Evolutionary conservation across 37 sponge, comb jelly and placozoan species (phyloP), one percentile per base, ranked within the genome.

Genomic region (Oopsacas minuta): DNA sequence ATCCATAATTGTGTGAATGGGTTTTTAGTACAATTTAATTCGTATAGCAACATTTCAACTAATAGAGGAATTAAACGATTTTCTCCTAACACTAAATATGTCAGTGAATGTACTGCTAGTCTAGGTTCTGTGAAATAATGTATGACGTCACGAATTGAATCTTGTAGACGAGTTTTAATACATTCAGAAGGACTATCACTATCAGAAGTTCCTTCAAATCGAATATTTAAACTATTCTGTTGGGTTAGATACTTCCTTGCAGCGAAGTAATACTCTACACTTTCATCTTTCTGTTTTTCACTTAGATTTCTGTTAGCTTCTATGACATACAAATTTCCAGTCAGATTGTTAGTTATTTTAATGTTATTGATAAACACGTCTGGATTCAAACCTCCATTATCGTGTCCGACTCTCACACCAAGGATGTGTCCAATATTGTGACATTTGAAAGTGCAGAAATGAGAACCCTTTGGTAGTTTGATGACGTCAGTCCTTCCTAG

Each of bases 121-220:
- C 75, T 61, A 61, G 75, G 75, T 34, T 61, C 75, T 25, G 75
- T 61, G 75, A 61, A 61, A n/a, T 61, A 61, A 12, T 61, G 75
- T 10, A 61, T 61, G 22, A 61, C 20, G 20, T 61, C 75, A n/a
- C 75, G 75, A 61, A 61, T 61, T 20, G 75, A 10, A 12, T 3
- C 30, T 34, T 61, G 75, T 25, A 61, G 75, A 10, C 75, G 75
- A 25, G 5, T 20, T n/a, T n/a, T 61, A 3, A 61, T 61, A 61
- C 17, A 32, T 61, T 61, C 75, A 32, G 22, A 7, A 20, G 75
- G 5, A 10, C 22, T 5, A 10, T 61, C 75, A 12, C 75, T 32
- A 34, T 3, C 28, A 3, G 75, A 10, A 46, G 12, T 46, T 17
- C 51, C 51, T n/a, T n/a, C 30, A 7, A 32, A 25, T 61, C 3